Evolutionary conservation across 2,113 vertebrate genomes (phyloP).

Genomic region (Spea multiplicata): DNA sequence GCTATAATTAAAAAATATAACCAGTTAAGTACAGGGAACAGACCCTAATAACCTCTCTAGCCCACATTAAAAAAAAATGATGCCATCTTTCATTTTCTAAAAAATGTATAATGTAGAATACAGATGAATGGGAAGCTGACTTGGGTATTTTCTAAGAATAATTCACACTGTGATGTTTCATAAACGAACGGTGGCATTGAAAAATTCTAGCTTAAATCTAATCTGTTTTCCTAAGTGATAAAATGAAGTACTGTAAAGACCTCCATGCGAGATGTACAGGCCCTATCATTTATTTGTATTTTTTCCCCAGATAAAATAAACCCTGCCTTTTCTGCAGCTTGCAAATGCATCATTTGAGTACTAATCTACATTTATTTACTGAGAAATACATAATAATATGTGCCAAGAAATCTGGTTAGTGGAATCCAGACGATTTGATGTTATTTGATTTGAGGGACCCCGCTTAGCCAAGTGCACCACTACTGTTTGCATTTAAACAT

Average conservation of each 20-base stretch:
- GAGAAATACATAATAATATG: slow-evolving; percentile 65
- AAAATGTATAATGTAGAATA: background rate
- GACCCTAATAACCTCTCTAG: too few relatives aligned
- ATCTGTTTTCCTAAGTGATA: slow-evolving; percentile 48
- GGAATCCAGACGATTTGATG: slow-evolving; percentile 90
- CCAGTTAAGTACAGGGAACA: too few relatives aligned
- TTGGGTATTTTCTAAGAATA: slow-evolving; percentile 8
- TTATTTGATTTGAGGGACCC: slow-evolving; percentile 86
- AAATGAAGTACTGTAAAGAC: slow-evolving; percentile 45
- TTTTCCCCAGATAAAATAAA: slow-evolving; percentile 33
- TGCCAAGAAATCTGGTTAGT: slow-evolving; percentile 84
- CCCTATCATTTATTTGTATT: slow-evolving; percentile 59
- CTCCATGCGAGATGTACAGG: slow-evolving; percentile 71
- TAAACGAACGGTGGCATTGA: slow-evolving; percentile 40
- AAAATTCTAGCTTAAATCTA: slow-evolving; percentile 31
- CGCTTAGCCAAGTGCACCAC: slow-evolving; percentile 74
- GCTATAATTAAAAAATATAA: too few relatives aligned
- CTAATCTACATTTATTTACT: slow-evolving; percentile 68
- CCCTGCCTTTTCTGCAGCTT: slow-evolving; percentile 51
- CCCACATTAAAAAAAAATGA: too few relatives aligned
- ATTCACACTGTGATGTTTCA: slow-evolving; percentile 25
- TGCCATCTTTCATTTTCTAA: too few relatives aligned
- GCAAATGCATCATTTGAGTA: slow-evolving; percentile 64
- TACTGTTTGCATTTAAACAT: slow-evolving; percentile 94
- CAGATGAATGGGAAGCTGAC: slow-evolving; percentile 15